phyloP scores from a whole-genome alignment of 2,888 invertebrate species.

The Dione vanillae region DNA sequence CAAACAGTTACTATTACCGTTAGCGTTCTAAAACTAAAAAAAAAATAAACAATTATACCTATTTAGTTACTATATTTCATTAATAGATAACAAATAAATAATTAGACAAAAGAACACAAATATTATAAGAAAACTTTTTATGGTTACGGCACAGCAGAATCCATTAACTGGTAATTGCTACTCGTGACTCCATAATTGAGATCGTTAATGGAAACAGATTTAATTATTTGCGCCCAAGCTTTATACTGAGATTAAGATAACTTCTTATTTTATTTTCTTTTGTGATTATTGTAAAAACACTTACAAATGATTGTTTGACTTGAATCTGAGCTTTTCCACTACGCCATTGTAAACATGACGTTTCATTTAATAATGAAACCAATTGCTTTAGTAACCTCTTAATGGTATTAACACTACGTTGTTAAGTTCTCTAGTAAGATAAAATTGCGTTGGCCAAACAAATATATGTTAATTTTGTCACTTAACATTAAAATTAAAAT shows the following conservation, averaged over 20 bases:
- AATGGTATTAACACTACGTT: no score
- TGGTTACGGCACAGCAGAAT: conserved; percentile 54
- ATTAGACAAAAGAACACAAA: conserved; percentile 5
- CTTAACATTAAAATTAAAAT: no score
- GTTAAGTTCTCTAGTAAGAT: no score
- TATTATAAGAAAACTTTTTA: conserved; percentile 36
- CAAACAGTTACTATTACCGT: no score
- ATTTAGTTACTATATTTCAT: background rate
- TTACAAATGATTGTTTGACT: background rate
- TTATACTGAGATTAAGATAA: conserved; percentile 30
- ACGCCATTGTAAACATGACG: background rate
- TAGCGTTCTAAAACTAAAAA: no score
- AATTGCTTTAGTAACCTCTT: no score
- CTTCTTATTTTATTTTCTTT: conserved; percentile 21
- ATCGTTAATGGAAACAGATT: conserved; percentile 62
- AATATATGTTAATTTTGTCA: no score
- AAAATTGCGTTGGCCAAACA: no score
- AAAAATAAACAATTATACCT: background rate
- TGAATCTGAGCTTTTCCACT: background rate
- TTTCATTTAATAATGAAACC: background rate
- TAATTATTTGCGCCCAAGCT: conserved; percentile 55
- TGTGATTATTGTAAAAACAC: conserved; percentile 16
- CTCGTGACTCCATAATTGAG: conserved; percentile 59
- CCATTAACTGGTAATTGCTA: conserved; percentile 62
- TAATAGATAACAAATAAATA: background rate